A percentile compares a stretch with the other conserved stretches of the same genome.
phyloP scores from a whole-genome alignment of 2,797 vertebrate genomes.

The Periparus ater region DNA sequence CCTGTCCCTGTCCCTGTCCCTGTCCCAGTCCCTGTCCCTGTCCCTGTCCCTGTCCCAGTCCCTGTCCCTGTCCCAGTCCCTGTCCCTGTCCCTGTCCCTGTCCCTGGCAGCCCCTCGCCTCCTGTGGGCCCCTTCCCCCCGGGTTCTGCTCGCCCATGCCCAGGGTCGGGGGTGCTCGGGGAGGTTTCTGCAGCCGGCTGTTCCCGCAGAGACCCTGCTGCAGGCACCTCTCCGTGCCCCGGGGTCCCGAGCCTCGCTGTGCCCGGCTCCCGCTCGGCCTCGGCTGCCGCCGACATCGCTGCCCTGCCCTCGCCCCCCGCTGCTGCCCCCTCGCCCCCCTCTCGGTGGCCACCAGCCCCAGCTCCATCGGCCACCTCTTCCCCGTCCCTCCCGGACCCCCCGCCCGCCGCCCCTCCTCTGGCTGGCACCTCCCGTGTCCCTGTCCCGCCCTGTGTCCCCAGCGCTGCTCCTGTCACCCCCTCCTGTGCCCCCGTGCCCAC shows the following conservation, averaged over 20 bases:
- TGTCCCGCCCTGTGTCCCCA: neutral
- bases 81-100: too few species aligned
- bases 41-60: too few species aligned
- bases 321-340: neutral
- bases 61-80: too few species aligned
- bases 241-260: accelerated
- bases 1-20: too few species aligned
- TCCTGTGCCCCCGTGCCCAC: neutral
- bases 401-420: accelerated
- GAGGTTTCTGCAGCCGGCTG: neutral
- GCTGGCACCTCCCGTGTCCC: neutral
- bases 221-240: accelerated
- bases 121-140: neutral
- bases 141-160: accelerated
- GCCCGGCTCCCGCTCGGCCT: accelerated
- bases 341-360: accelerated
- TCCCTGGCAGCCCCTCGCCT: neutral
- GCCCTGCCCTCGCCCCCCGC: neutral
- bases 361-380: neutral
- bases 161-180: accelerated
- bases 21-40: too few species aligned
- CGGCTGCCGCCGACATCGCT: accelerated
- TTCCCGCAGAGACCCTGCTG: accelerated
- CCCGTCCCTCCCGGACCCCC: accelerated
- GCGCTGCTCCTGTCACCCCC: accelerated